phyloP scores from a whole-genome alignment of 2,888 invertebrate genomes.

The Camptogramma bilineatum region DNA sequence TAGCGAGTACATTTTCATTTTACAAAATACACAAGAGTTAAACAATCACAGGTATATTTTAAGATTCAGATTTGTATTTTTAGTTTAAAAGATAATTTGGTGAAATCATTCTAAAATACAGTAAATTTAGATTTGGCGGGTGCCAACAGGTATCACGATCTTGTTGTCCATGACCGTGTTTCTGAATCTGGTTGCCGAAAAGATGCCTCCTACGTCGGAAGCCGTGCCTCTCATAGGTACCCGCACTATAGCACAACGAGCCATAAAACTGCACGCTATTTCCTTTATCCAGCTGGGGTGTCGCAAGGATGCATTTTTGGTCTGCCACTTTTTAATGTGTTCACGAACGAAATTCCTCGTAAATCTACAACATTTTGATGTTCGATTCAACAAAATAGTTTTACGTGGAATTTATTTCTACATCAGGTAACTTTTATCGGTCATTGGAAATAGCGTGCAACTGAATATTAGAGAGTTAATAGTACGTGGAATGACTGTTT shows the following conservation, averaged over 20 bases:
- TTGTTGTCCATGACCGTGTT: conserved; percentile 99
- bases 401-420: background rate
- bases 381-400: conserved; percentile 5
- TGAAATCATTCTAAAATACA: conserved; percentile 1
- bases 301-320: conserved; percentile 40
- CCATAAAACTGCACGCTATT: conserved; percentile 53
- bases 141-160: conserved; percentile 96
- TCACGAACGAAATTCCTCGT: conserved; percentile 24
- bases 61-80: background rate
- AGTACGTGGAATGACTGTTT: conserved; percentile 66
- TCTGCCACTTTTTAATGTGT: conserved; percentile 34
- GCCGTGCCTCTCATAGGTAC: conserved; percentile 93
- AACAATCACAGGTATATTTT: background rate
- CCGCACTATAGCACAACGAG: conserved; percentile 50
- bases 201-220: conserved; percentile 95
- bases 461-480: conserved; percentile 64
- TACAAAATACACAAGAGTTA: background rate
- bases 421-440: conserved; percentile 53
- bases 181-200: conserved; percentile 98
- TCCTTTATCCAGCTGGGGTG: conserved; percentile 34
- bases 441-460: conserved; percentile 60
- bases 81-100: background rate
- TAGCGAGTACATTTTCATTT: background rate
- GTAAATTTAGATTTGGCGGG: conserved; percentile 55
- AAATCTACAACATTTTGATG: conserved; percentile 3